A percentile compares a stretch with the other conserved stretches of the same genome.
phyloP scores from a whole-genome alignment of 2,113 vertebrate genomes.

The Phyllostomus discolor region DNA sequence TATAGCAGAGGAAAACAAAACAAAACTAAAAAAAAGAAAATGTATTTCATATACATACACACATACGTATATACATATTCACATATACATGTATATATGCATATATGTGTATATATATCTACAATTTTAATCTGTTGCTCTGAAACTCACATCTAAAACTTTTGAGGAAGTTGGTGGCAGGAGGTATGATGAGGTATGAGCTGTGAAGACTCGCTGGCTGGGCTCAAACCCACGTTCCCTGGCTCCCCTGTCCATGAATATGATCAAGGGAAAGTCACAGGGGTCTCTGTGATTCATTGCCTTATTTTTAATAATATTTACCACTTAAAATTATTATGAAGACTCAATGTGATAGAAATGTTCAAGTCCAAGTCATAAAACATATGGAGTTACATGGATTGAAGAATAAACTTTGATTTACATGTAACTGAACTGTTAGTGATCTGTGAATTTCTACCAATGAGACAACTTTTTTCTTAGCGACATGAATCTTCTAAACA shows the following conservation, averaged over 20 bases:
- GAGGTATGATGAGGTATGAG: not conserved
- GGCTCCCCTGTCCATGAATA: not conserved
- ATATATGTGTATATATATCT: not conserved
- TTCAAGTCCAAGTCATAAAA: not conserved
- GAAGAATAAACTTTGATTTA: constrained; percentile 1
- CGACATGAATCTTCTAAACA: not conserved
- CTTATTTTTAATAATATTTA: not conserved
- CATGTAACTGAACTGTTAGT: not conserved
- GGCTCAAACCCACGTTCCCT: not conserved
- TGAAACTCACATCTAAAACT: not conserved
- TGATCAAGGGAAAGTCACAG: not conserved
- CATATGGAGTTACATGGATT: not conserved
- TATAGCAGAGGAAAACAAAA: not conserved
- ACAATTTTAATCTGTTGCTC: not conserved
- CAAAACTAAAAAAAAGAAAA: not conserved
- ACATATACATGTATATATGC: too few species aligned
- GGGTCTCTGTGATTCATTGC: not conserved
- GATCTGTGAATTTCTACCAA: not conserved
- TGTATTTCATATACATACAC: too few species aligned
- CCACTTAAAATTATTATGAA: not conserved
- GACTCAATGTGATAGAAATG: not conserved
- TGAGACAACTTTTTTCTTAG: not conserved
- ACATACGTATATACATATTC: too few species aligned
- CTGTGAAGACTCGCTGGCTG: not conserved
- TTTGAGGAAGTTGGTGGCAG: not conserved